Evolutionary conservation across 1,140 invertebrate species (phyloP), one percentile per base, ranked within the genome.

Genomic region (Formica exsecta): DNA sequence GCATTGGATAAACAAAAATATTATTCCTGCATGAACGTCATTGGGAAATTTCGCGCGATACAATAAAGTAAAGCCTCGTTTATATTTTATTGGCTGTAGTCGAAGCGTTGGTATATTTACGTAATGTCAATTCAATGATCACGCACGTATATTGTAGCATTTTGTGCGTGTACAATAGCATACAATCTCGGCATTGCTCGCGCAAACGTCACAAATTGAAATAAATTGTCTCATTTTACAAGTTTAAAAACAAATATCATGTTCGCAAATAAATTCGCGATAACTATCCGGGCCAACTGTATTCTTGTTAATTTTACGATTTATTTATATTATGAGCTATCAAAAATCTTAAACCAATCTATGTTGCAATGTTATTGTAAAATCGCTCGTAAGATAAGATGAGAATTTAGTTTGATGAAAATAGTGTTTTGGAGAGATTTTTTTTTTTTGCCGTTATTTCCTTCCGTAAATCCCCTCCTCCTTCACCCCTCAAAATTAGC

Each of bases 381-480:
- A 83, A 73, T 36, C 6, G 19, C n/a, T 9, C 25, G 38, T 32
- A 22, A 25, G 41, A 74, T 74, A 74, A 74, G 79, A 61, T n/a
- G 38, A 8, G n/a, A 59, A 61, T 74, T 83, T 48, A 62, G 19
- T 61, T 59, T 41, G 19, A n/a, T 16, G 38, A 83, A 83, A 83
- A 74, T 22, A 74, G 29, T n/a, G 54, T 81, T 81, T 81, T 22
- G 11, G 3, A 59, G 51, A 25, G 41, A 29, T 51, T 77, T 77
- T 77, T 71, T 32, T 51, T 75, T 89, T 87, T 75, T 76, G 86
- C 85, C 66, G 61, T 73, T 76, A 88, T 86, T 90, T 87, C 64
- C 79, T 90, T 90, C 59, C 70, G 36, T 16, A 38, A 73, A 61
- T 51, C 48, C 48, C 13, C 44, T 16, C 44, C 13, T 16, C 13